Evolutionary conservation across 2,113 vertebrate genomes (phyloP), one percentile per base, ranked within the genome.

Genomic region (Phalacrocorax pelagicus): DNA sequence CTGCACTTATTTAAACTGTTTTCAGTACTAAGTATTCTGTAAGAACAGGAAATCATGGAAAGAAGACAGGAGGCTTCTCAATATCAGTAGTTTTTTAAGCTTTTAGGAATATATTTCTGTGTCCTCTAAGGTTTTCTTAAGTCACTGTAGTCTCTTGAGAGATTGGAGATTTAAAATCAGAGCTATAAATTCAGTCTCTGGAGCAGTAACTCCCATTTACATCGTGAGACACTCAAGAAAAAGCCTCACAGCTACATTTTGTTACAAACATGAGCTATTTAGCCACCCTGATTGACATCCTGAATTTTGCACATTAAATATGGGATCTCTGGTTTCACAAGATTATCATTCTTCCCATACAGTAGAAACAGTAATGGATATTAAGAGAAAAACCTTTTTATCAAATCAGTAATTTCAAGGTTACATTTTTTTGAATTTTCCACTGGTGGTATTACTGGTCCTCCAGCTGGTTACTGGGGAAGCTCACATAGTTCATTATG

Each of bases 21-120:
- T 71, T 59, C 77, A 38, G 19, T 36, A 36, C 26, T 57, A 57
- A 67, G 27, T 54, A 61, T 92, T 88, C 44, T 57, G 30, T 67
- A 89, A 86, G 69, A 89, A 57, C 19, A 63, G 19, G 51, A 88
- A 93, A 84, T 49, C 0, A 2, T 59, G 36, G 55, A 81, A 90
- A 83, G 62, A 84, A 77, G 15, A 90, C 47, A 78, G 58, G 13
- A 81, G 57, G 30, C 11, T 84, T 92, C 72, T 93, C 44, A 74
- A 17, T 66, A 47, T 84, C 57, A 18, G 22, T 62, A 46, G 0
- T 59, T 90, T 92, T 92, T 88, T 34, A 47, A 34, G 55, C 30
- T 72, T 94, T 91, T 92, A 95, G 58, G 84, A 89, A 95, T 81
- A 49, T 52, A 78, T 91, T 91, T 91, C 38, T 72, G 59, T 62